phyloP scores from a whole-genome alignment of 2,797 vertebrate genomes.

The Scleropages formosus region DNA sequence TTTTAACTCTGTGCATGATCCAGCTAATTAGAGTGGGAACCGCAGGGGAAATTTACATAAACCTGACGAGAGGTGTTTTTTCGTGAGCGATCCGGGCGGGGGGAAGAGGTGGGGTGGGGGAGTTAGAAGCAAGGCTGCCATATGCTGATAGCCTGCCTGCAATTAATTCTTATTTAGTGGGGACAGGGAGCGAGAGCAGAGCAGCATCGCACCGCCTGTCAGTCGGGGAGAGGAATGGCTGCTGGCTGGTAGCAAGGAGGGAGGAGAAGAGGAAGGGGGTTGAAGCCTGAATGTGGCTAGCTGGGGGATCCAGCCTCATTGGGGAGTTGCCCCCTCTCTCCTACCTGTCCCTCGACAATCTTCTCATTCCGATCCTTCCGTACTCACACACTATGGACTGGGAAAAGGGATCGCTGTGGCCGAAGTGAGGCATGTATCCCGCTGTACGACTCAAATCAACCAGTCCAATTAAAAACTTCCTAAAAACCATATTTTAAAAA shows the following conservation, averaged over 20 bases:
- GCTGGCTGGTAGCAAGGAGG: not conserved
- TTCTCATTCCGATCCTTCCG: not conserved
- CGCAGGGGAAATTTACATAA: slow-evolving; percentile 38
- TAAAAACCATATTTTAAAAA: not conserved
- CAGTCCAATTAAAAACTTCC: slow-evolving; percentile 10
- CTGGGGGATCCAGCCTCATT: not conserved
- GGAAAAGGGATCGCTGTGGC: not conserved
- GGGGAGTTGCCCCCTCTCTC: not conserved
- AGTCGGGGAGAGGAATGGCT: not conserved
- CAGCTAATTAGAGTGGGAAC: slow-evolving; percentile 37
- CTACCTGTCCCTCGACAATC: not conserved
- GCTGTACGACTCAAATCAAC: not conserved
- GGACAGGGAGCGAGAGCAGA: slow-evolving; percentile 44
- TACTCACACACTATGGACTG: not conserved
- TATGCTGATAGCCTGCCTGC: slow-evolving; percentile 52
- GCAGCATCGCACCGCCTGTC: slow-evolving; percentile 43
- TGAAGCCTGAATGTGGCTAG: not conserved
- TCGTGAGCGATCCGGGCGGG: slow-evolving; percentile 29
- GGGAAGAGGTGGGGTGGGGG: slow-evolving; percentile 46
- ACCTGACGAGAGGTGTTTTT: slow-evolving; percentile 32
- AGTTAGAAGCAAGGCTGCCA: slow-evolving; percentile 54
- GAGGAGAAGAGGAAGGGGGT: not conserved
- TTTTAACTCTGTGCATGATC: slow-evolving; percentile 36
- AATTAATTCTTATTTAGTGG: slow-evolving; percentile 64
- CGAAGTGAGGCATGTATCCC: not conserved